A percentile compares a stretch with the other conserved stretches of the same genome.
Evolutionary conservation across 2,888 invertebrate genomes (phyloP).

Genomic region (Cylindroiulus punctatus): DNA sequence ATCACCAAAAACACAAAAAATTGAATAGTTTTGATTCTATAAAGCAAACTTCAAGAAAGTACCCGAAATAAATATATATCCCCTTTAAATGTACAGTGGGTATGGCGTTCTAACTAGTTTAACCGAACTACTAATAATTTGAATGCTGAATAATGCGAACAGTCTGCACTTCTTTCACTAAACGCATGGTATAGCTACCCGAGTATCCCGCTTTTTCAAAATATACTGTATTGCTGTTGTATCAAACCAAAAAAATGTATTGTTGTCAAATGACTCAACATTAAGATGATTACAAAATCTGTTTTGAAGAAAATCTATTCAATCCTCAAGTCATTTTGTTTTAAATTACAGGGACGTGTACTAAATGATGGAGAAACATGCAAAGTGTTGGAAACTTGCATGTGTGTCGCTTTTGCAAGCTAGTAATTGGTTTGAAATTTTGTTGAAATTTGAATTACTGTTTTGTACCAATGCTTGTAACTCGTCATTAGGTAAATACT

Average conservation of each 20-base stretch:
- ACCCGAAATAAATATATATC: slow-evolving; percentile 18
- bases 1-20: slow-evolving; percentile 34
- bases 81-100: not conserved
- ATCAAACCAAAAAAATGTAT: not conserved
- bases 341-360: too few species aligned
- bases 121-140: not conserved
- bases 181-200: not conserved
- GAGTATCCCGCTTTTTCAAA: not conserved
- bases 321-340: too few species aligned
- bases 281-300: too few species aligned
- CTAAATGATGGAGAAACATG: too few species aligned
- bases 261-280: too few species aligned
- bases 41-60: slow-evolving; percentile 44
- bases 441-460: too few species aligned
- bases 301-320: too few species aligned
- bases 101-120: not conserved
- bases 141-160: not conserved
- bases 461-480: not conserved
- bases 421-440: too few species aligned
- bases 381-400: too few species aligned
- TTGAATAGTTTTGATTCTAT: not conserved
- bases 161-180: not conserved
- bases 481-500: not conserved
- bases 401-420: too few species aligned
- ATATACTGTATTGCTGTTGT: not conserved